phyloP scores from a whole-genome alignment of 2,797 vertebrate genomes.

The Manis crassicaudata region DNA sequence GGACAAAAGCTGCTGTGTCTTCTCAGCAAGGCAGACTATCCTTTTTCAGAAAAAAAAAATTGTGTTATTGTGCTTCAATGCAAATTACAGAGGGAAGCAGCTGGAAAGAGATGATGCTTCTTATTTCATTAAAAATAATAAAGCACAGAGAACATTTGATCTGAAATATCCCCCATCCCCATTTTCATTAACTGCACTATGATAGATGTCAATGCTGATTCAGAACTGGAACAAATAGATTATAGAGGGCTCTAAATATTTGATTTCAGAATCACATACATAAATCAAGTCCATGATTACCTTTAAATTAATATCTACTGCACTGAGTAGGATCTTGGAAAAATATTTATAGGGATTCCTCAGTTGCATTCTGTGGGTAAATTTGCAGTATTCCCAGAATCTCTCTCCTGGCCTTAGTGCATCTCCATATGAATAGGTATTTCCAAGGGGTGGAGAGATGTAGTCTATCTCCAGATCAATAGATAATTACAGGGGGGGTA shows the following conservation, averaged over 20 bases:
- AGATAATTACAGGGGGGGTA: too few relatives aligned
- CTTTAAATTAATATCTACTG: constrained; percentile 48
- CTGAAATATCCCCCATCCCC: background rate
- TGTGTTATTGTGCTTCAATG: constrained; percentile 52
- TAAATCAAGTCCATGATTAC: constrained; percentile 56
- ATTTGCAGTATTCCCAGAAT: too few relatives aligned
- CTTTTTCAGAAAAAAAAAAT: constrained; percentile 39
- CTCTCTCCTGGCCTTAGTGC: too few relatives aligned
- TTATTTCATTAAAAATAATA: constrained; percentile 69
- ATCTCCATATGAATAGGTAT: too few relatives aligned
- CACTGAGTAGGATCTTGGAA: background rate
- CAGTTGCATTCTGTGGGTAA: background rate
- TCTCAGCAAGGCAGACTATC: constrained; percentile 52
- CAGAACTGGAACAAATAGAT: background rate
- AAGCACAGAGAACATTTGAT: constrained; percentile 45
- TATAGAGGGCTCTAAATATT: constrained; percentile 52
- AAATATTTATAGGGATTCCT: background rate
- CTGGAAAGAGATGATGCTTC: constrained; percentile 5
- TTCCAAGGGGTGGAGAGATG: too few relatives aligned
- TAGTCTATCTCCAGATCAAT: too few relatives aligned
- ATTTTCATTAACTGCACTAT: constrained; percentile 29
- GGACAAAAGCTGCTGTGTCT: constrained; percentile 10
- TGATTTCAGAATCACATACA: constrained; percentile 27
- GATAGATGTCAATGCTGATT: constrained; percentile 42
- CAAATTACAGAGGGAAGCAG: constrained; percentile 64